A percentile compares a stretch with the other conserved stretches of the same genome.
These are phyloP conservation scores for Eptesicus fuscus DNA, from an alignment of 2,113 vertebrate species.

Conservation along the genomic window DNA sequence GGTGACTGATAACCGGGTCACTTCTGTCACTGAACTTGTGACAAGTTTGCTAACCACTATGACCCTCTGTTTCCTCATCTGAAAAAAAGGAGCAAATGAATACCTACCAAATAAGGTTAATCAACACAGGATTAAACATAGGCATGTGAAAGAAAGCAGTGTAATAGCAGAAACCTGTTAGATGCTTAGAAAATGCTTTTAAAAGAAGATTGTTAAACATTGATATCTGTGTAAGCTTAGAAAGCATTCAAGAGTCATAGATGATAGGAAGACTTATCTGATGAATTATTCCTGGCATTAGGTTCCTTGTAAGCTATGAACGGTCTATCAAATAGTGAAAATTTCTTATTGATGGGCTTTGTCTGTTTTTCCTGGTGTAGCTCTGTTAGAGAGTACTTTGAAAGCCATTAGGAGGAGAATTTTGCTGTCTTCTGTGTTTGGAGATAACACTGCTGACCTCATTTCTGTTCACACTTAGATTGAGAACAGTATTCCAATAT, in stretches of 20 bases:
- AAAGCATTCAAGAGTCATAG: not conserved
- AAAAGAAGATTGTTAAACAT: not conserved
- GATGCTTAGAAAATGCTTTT: not conserved
- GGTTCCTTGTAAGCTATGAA: not conserved
- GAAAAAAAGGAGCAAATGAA: not conserved
- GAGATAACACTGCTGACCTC: not conserved
- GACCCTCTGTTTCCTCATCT: not conserved
- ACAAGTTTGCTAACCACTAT: not conserved
- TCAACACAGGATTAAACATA: not conserved
- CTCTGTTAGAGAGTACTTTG: not conserved
- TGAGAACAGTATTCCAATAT: not conserved
- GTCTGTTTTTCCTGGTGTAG: not conserved
- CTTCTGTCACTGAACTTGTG: not conserved
- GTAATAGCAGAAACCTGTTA: not conserved
- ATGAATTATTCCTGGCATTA: not conserved
- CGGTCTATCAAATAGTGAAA: not conserved
- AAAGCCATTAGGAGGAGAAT: not conserved
- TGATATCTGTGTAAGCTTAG: not conserved
- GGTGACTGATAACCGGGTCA: not conserved
- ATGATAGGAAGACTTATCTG: not conserved
- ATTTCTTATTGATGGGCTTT: not conserved
- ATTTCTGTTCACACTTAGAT: not conserved
- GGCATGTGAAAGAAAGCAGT: not conserved
- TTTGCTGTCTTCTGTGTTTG: not conserved
- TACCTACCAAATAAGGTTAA: not conserved